These are phyloP conservation scores for Esox niger DNA, from an alignment of 2,113 vertebrate species.

Conservation along the genomic window DNA sequence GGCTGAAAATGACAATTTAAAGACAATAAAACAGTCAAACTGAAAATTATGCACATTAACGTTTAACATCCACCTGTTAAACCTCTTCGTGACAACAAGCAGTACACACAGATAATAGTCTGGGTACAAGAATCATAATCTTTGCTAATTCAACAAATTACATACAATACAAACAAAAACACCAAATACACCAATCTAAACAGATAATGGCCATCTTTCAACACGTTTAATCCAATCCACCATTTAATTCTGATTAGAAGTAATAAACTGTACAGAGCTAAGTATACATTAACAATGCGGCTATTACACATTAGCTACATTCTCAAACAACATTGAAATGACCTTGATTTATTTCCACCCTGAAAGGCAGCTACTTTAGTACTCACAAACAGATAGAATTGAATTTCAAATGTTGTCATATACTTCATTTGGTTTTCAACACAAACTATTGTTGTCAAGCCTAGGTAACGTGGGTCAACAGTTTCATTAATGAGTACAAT, in stretches of 20 bases:
- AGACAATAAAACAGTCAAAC: neutral
- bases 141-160: neutral
- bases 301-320: neutral
- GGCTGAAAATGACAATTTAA: neutral
- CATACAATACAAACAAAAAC: neutral
- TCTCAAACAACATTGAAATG: neutral
- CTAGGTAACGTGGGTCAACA: neutral
- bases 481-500: constrained; percentile 22
- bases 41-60: neutral
- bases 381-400: neutral
- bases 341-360: neutral
- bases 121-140: neutral
- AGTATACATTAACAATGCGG: neutral
- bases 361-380: neutral
- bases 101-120: neutral
- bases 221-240: too few relatives aligned
- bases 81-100: neutral
- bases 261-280: neutral
- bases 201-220: neutral
- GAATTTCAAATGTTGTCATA: neutral
- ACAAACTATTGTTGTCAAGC: neutral
- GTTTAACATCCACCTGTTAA: neutral
- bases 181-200: neutral
- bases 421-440: neutral
- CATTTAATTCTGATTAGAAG: too few relatives aligned